Conservation (phyloP, 1,140 invertebrate species). For the Leucophenga varia region DNA sequence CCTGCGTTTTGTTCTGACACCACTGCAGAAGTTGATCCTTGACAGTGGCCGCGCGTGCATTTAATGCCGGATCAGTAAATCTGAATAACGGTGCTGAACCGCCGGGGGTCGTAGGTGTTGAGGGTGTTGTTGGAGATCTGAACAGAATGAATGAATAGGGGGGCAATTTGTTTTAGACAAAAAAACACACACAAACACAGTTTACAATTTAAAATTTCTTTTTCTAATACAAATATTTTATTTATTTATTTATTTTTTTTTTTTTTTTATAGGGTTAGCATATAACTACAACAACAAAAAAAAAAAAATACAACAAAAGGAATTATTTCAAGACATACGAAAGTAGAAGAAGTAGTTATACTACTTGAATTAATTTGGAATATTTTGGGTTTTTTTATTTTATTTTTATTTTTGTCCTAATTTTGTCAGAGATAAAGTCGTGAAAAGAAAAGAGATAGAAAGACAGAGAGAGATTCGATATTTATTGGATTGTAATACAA, state of each 20-base stretch:
- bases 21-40: slow-evolving; percentile 94
- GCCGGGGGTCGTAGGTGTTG: slow-evolving; percentile 63
- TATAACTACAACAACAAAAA: slow-evolving; percentile 6
- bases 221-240: slow-evolving; percentile 1
- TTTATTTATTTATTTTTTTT: slow-evolving; percentile 12
- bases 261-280: slow-evolving; percentile 12
- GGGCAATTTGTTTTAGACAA: slow-evolving; percentile 45
- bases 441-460: too few species aligned
- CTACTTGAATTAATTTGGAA: too few species aligned
- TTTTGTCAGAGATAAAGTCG: too few species aligned
- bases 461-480: too few species aligned
- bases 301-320: too few species aligned
- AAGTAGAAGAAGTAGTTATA: too few species aligned
- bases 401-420: too few species aligned
- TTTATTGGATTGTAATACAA: too few species aligned
- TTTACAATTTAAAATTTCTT: not conserved
- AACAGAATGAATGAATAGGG: slow-evolving; percentile 48
- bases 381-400: too few species aligned
- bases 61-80: slow-evolving; percentile 83
- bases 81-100: slow-evolving; percentile 69
- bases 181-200: slow-evolving; percentile 37
- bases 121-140: slow-evolving; percentile 66
- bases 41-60: slow-evolving; percentile 85
- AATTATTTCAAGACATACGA: too few species aligned
- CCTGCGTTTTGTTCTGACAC: slow-evolving; percentile 93